These are phyloP conservation scores for Dromococcyx pavoninus DNA, from an alignment of 2,797 vertebrate genomes.

Conservation along the genomic window DNA sequence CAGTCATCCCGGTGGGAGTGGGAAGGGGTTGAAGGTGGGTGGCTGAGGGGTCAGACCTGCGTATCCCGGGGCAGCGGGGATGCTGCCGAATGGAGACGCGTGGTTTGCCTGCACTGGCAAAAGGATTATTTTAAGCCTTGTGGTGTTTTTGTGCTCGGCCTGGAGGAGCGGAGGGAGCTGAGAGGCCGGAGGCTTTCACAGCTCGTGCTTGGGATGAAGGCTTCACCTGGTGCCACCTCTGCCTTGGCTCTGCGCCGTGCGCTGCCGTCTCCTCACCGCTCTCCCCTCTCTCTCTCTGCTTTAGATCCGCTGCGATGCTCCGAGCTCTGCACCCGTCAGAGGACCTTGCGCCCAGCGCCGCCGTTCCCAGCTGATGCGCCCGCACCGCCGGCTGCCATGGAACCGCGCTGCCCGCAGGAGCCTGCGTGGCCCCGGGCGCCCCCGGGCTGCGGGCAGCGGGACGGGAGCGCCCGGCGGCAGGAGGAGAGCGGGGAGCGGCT, in stretches of 20 bases:
- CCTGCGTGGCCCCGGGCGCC: slow-evolving; percentile 55
- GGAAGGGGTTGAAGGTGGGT: background rate
- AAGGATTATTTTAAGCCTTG: too few species aligned
- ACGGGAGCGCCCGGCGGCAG: slow-evolving; percentile 5
- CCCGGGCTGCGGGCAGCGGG: slow-evolving; percentile 32
- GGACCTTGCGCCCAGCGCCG: background rate
- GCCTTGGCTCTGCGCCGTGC: background rate
- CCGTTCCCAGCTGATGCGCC: slow-evolving; percentile 18
- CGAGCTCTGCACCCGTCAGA: background rate
- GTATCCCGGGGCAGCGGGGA: background rate
- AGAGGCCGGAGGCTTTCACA: background rate
- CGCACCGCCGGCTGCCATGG: slow-evolving; percentile 74
- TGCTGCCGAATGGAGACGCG: fast-evolving
- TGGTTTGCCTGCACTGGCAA: background rate
- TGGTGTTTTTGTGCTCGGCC: background rate
- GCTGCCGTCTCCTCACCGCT: background rate
- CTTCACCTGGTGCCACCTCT: background rate
- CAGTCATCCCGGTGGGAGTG: too few species aligned
- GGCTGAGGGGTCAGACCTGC: background rate
- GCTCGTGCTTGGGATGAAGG: background rate
- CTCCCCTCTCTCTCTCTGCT: slow-evolving; percentile 27
- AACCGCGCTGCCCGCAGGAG: slow-evolving; percentile 73
- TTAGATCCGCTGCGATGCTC: slow-evolving; percentile 49
- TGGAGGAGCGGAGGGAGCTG: background rate
- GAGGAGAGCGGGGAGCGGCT: slow-evolving; percentile 17